Conservation (phyloP, 2,888 invertebrate species). For the Carpatolechia fugitivella region DNA sequence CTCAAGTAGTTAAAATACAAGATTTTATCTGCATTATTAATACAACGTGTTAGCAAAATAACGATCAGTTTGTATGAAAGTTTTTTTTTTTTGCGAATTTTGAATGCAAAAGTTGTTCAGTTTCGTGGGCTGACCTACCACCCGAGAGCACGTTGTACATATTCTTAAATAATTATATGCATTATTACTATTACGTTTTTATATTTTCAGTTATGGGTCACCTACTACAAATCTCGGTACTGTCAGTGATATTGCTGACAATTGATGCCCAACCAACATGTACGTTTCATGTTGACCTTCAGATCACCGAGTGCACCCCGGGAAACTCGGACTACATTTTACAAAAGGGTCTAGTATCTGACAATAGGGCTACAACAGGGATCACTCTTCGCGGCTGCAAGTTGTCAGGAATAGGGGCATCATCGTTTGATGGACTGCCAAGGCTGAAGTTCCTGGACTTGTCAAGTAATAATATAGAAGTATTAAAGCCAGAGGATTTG, state of each 20-base stretch:
- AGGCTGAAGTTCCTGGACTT: slow-evolving; percentile 46
- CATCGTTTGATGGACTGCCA: slow-evolving; percentile 42
- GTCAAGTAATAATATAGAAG: slow-evolving; percentile 44
- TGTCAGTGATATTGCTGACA: not conserved
- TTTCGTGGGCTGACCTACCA: too few relatives aligned
- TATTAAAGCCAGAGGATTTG: slow-evolving; percentile 44
- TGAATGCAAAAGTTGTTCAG: too few relatives aligned
- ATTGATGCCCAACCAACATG: slow-evolving; percentile 27
- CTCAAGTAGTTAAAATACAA: too few relatives aligned
- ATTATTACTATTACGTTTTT: not conserved
- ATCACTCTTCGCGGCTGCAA: slow-evolving; percentile 36
- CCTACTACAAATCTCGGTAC: not conserved
- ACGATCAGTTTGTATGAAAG: too few relatives aligned
- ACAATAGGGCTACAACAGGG: slow-evolving; percentile 33
- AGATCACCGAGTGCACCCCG: slow-evolving; percentile 32
- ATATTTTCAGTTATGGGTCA: not conserved
- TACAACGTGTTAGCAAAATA: too few relatives aligned
- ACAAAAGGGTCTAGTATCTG: slow-evolving; percentile 37
- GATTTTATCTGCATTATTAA: too few relatives aligned
- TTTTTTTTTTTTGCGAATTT: too few relatives aligned
- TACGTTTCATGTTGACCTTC: slow-evolving; percentile 19
- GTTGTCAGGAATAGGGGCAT: slow-evolving; percentile 36
- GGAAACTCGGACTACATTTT: slow-evolving; percentile 30
- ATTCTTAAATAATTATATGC: too few relatives aligned
- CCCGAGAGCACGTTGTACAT: too few relatives aligned